These are phyloP conservation scores for Aporophyla nigra DNA, from an alignment of 2,888 invertebrate genomes.

Conservation along the genomic window DNA sequence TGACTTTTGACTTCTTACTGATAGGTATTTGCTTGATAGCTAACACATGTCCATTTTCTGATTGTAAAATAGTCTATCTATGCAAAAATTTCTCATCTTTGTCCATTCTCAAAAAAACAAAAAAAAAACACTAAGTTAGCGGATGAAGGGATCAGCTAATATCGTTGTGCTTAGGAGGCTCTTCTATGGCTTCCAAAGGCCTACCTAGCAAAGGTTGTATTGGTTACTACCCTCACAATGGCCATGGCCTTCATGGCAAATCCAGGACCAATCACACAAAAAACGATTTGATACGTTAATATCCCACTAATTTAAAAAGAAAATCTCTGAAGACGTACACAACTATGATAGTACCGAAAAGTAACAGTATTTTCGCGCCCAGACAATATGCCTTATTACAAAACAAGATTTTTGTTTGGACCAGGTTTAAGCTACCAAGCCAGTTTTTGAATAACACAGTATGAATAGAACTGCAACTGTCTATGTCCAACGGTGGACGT, in stretches of 20 bases:
- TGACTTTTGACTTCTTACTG: constrained; percentile 41
- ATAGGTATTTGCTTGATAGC: constrained; percentile 12
- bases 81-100: neutral
- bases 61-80: constrained; percentile 9
- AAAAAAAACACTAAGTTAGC: neutral
- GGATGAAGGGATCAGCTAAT: neutral
- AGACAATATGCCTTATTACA: too few species aligned
- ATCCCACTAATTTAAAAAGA: neutral
- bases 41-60: constrained; percentile 7
- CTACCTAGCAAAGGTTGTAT: too few species aligned
- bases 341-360: neutral
- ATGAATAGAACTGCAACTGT: too few species aligned
- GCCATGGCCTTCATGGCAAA: too few species aligned
- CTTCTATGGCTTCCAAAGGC: too few species aligned
- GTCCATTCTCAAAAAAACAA: neutral
- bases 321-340: neutral
- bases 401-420: too few species aligned
- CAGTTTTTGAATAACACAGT: too few species aligned
- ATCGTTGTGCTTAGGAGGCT: neutral
- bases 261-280: too few species aligned
- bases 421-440: too few species aligned
- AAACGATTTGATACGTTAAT: too few species aligned
- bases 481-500: too few species aligned
- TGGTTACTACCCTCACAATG: too few species aligned
- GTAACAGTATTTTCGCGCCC: neutral